Conservation (phyloP, 2,888 invertebrate species). For the Meiosimyza platycephala region DNA sequence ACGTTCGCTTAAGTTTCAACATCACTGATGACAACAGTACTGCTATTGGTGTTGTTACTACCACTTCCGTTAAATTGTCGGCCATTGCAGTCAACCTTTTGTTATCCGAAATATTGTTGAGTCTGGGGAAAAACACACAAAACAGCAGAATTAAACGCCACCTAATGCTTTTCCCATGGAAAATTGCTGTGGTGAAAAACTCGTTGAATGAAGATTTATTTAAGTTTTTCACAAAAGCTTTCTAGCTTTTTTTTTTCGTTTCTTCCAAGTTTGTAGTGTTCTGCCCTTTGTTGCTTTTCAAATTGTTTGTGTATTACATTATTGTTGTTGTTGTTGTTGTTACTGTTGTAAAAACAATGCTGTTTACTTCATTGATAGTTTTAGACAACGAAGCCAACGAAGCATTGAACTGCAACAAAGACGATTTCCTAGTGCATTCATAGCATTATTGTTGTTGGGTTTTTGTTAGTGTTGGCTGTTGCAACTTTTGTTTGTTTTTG, state of each 20-base stretch:
- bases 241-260: slow-evolving; percentile 1
- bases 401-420: slow-evolving; percentile 28
- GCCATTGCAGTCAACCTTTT: too few species aligned
- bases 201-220: slow-evolving; percentile 33
- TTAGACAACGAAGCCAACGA: slow-evolving; percentile 30
- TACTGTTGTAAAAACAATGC: slow-evolving; percentile 27
- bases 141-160: too few species aligned
- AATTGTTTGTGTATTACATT: not conserved
- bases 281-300: not conserved
- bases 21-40: too few species aligned
- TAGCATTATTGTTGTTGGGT: not conserved
- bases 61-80: too few species aligned
- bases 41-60: too few species aligned
- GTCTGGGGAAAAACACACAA: too few species aligned
- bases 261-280: not conserved
- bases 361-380: slow-evolving; percentile 31
- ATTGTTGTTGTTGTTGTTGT: slow-evolving; percentile 10
- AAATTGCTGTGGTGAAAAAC: slow-evolving; percentile 1
- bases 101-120: too few species aligned
- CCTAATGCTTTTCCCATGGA: too few species aligned
- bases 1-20: too few species aligned
- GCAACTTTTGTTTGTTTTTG: slow-evolving; percentile 7
- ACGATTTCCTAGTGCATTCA: slow-evolving; percentile 19
- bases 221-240: slow-evolving; percentile 29
- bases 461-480: not conserved